Base-by-base conservation (phyloP, 2,888 invertebrate genomes). In the Augochlorella aurata region DNA sequence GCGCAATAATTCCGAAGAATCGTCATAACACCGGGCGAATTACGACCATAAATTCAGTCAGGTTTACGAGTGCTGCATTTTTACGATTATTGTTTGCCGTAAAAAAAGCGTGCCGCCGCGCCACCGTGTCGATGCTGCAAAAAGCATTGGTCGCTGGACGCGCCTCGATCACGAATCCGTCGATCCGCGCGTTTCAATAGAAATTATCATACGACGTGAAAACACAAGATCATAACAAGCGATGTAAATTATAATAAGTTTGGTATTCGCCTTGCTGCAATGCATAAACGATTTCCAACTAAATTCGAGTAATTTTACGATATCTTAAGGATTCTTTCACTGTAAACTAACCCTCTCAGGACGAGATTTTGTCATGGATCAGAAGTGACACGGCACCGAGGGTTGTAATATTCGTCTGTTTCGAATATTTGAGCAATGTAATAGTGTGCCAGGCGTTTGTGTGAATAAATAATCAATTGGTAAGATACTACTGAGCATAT, bases 41-140 rank as follows among this genome's bases (percentile, higher is more conserved):
- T 76, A 70, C 69, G 65, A 75, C 63, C 79, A 47, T 81, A 81
- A 75, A 79, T 75, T 54, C 52, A 54, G 47, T 18, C 49, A 24
- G 67, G 21, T 79, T 79, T 78, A 81, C 79, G 79, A 66, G 73
- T 18, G 18, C 29, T 14, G 69, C 18, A 78, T 79, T 81, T 79
- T 81, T 81, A 81, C 74, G 79, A 75, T 67, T 49, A 65, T 68
- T 18, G 67, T 44, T 67, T 52, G 67, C 54, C 81, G 79, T 81
- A 81, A 81, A 81, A 38, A 18, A 68, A 29, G 14, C 54, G 70
- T 18, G 70, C 12, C 47, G 10, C 29, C 38, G 38, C 38, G 38
- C 29, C 38, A 38, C 29, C 38, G 50, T 38, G 65, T 73, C 63
- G 29, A 67, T 24, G n/a, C 47, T 14, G 61, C 38, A 63, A 66